Evolutionary conservation across 2,888 invertebrate species (phyloP).

Genomic region (Brachypalpus laphriformis): DNA sequence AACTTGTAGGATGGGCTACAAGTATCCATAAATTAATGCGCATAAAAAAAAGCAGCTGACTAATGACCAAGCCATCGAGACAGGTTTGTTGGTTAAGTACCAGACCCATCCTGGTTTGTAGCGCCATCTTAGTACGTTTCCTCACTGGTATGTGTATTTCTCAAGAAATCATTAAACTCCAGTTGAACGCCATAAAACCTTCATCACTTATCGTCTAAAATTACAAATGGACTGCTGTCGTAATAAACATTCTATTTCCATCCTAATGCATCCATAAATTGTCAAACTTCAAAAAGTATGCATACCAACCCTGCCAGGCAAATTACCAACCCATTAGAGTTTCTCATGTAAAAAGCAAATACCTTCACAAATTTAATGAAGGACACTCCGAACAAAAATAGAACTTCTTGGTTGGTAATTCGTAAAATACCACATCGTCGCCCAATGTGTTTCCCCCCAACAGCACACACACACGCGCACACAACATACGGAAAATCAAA

Average conservation of each 20-base stretch:
- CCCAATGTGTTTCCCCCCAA: slow-evolving; percentile 8
- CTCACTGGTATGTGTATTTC: no score
- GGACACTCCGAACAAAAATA: slow-evolving; percentile 10
- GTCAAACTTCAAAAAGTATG: background rate
- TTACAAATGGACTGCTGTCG: no score
- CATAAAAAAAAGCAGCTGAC: no score
- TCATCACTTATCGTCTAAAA: no score
- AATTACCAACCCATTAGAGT: slow-evolving; percentile 26
- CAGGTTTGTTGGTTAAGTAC: no score
- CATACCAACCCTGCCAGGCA: background rate
- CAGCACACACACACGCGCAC: background rate
- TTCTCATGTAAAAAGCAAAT: background rate
- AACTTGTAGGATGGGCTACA: no score
- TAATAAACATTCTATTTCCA: background rate
- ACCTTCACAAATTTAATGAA: slow-evolving; percentile 43
- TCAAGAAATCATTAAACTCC: no score
- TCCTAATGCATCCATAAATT: slow-evolving; percentile 3
- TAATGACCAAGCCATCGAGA: no score
- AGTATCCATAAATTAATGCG: no score
- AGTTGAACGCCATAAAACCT: no score
- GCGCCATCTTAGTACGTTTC: no score
- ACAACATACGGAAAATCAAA: slow-evolving; percentile 64
- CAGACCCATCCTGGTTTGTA: no score
- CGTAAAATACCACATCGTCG: background rate
- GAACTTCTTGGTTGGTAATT: slow-evolving; percentile 6